Evolutionary conservation across 2,113 vertebrate species (phyloP).

Genomic region (Pterocles burchelli): DNA sequence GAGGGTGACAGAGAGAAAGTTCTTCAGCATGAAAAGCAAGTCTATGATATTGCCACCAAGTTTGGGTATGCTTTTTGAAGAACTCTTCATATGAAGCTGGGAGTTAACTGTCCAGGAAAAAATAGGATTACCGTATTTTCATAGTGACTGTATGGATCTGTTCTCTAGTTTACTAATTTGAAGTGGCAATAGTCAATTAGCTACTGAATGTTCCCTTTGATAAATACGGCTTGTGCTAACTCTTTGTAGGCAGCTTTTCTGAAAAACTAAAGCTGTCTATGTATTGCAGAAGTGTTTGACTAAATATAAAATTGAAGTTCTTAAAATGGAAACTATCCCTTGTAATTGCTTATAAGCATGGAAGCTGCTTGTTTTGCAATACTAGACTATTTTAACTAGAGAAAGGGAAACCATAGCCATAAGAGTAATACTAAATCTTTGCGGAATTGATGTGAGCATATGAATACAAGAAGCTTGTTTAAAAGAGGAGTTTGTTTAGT

Average conservation of each 20-base stretch:
- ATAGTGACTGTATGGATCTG: not conserved
- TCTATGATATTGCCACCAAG: constrained; percentile 97
- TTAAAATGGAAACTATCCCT: not conserved
- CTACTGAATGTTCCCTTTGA: not conserved
- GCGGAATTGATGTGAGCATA: not conserved
- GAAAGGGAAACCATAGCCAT: not conserved
- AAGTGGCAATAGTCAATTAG: not conserved
- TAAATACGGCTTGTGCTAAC: not conserved
- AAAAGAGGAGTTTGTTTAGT: constrained; percentile 63
- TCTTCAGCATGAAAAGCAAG: constrained; percentile 98
- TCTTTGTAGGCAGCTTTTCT: not conserved
- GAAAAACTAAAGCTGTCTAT: not conserved
- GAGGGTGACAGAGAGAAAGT: constrained; percentile 96
- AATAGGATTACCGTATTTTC: not conserved
- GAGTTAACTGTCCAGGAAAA: not conserved
- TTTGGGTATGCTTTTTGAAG: constrained; percentile 86
- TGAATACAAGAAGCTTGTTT: constrained; percentile 47
- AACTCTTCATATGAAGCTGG: not conserved
- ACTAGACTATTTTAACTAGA: not conserved
- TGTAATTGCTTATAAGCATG: not conserved
- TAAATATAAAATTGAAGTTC: not conserved
- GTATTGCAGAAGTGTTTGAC: not conserved
- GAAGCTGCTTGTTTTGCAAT: not conserved
- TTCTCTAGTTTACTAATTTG: not conserved
- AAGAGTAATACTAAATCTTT: not conserved